Evolutionary conservation across 2,113 vertebrate species (phyloP).

Genomic region (Cepphus grylle): DNA sequence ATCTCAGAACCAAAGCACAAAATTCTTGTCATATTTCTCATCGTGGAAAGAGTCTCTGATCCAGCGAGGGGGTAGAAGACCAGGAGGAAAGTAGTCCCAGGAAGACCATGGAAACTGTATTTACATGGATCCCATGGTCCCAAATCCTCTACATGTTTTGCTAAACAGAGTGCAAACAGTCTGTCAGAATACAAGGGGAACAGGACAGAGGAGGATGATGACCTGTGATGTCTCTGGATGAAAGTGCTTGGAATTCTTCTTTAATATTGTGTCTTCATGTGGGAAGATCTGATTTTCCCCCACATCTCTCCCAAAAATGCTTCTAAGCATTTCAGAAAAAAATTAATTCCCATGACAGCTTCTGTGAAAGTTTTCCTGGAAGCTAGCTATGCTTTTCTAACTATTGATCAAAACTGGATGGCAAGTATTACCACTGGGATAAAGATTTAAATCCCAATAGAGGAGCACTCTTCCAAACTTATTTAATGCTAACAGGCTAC

Average conservation of each 20-base stretch:
- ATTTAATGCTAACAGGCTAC: background rate
- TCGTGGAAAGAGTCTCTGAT: background rate
- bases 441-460: background rate
- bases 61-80: background rate
- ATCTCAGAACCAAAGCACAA: background rate
- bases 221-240: background rate
- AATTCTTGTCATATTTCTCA: background rate
- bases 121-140: background rate
- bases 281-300: background rate
- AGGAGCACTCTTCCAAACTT: background rate
- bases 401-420: background rate
- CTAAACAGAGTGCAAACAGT: background rate
- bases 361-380: background rate
- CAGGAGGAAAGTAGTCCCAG: background rate
- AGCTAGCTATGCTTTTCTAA: background rate
- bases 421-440: background rate
- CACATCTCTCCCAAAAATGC: background rate
- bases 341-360: background rate
- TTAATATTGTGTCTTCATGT: background rate
- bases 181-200: background rate
- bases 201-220: background rate
- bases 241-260: background rate
- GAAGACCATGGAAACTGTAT: background rate
- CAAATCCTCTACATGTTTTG: background rate
- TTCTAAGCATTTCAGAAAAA: background rate